Evolutionary conservation across 2,113 vertebrate species (phyloP), one percentile per base, ranked within the genome.

Genomic region (Neotoma lepida): DNA sequence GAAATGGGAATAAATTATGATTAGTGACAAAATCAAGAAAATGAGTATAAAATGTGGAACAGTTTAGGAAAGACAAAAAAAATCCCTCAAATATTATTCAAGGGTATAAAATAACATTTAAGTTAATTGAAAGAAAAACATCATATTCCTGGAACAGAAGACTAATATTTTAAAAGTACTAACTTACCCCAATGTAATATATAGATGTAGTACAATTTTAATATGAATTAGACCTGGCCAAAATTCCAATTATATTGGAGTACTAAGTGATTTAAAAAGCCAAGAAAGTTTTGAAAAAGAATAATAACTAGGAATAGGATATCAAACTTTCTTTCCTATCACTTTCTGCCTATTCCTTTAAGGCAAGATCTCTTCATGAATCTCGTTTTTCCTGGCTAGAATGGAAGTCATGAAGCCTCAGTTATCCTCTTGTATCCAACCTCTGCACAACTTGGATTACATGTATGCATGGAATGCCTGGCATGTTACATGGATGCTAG

Each of bases 271-370:
- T 82, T 96, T 58, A 51, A 68, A 78, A 73, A 89, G 46, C 4
- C 56, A 91, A 95, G 39, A 58, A 61, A 63, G 33, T 80, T 80
- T 86, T 93, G n/a, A 73, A 54, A 87, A 73, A 73, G 28, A 84
- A 6, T 39, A 56, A 63, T 46, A 71, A 61, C 35, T 28, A 66
- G 15, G 18, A 58, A 81, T n/a, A 81, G 22, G 6, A 10, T 35
- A 51, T 15, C 1, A 33, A 51, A 39, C 13, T 39, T 58, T 63
- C 58, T 84, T 63, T 63, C 39, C 6, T 18, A 44, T 84, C 14
- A 15, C 54, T 41, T 58, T 82, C n/a, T 82, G n/a, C n/a, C n/a
- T 41, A 81, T 41, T 58, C n/a, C 6, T 63, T 61, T 41, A 63
- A 44, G 26, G 39, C 4, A 84, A 28, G 14, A 8, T 63, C 28